Evolutionary conservation across 35 echinoderm and acorn worm species (phyloP).

Genomic region (Chiridota heheva): DNA sequence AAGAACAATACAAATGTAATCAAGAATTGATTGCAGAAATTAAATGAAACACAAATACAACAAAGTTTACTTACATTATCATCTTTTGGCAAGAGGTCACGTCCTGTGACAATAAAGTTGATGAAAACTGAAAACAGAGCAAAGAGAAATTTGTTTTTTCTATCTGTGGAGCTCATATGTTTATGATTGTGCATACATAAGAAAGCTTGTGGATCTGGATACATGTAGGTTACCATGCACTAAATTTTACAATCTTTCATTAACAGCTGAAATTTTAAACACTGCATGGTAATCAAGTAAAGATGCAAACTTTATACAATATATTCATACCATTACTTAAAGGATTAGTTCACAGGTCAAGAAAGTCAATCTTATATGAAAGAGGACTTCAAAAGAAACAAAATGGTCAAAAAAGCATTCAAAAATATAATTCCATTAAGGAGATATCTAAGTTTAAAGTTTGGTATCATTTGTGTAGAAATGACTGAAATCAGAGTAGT

Average conservation of each 20-base stretch:
- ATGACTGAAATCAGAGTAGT: too few species aligned
- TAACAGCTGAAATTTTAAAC: too few species aligned
- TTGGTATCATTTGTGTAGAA: too few species aligned
- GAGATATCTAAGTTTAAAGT: too few species aligned
- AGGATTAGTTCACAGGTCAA: too few species aligned
- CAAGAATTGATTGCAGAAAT: neutral
- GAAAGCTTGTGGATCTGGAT: neutral
- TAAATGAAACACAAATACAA: neutral
- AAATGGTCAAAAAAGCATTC: too few species aligned
- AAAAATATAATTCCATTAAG: too few species aligned
- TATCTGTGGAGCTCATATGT: neutral
- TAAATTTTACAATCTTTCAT: neutral
- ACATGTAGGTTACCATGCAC: neutral
- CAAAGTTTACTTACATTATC: slow-evolving; percentile 43
- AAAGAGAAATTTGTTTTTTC: slow-evolving; percentile 5
- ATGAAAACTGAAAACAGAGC: slow-evolving; percentile 68
- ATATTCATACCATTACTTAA: too few species aligned
- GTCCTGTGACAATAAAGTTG: slow-evolving; percentile 76
- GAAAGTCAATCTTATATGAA: too few species aligned
- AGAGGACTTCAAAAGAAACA: too few species aligned
- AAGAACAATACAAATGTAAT: neutral
- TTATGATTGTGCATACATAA: neutral
- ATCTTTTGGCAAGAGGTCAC: slow-evolving; percentile 75
- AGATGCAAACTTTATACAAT: too few species aligned
- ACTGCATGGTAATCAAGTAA: too few species aligned